Percentiles rank a stretch among this genome's conserved stretches.
These are phyloP conservation scores for Gracilinanus agilis DNA, from an alignment of 2,113 vertebrate genomes.

Conservation along the genomic window DNA sequence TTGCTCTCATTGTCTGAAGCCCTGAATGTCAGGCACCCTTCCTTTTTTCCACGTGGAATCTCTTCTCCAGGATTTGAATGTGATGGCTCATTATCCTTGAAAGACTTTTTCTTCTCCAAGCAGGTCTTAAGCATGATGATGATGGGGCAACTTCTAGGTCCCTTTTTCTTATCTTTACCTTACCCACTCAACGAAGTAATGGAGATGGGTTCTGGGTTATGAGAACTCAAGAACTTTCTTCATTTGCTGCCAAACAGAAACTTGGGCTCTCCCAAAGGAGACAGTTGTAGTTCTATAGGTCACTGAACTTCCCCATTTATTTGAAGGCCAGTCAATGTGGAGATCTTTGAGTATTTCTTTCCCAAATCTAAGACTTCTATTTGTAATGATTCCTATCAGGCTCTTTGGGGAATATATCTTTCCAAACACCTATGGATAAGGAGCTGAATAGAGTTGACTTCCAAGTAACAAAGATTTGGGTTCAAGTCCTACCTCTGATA, in stretches of 20 bases:
- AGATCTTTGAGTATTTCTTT: background rate
- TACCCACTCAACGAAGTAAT: background rate
- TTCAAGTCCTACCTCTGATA: background rate
- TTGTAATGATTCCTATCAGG: background rate
- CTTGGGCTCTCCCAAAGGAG: background rate
- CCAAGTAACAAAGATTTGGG: background rate
- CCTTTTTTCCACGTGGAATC: background rate
- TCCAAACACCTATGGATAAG: background rate
- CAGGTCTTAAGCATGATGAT: background rate
- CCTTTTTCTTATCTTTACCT: background rate
- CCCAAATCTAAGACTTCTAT: background rate
- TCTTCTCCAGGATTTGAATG: background rate
- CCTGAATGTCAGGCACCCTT: background rate
- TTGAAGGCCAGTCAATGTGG: background rate
- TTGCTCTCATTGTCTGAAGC: background rate
- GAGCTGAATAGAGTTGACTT: background rate
- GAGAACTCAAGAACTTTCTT: background rate
- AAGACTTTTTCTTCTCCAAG: background rate
- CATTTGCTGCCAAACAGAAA: background rate
- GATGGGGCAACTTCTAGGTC: background rate
- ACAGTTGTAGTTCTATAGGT: background rate
- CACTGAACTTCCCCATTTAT: background rate
- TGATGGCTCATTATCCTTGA: background rate
- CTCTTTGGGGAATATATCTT: background rate
- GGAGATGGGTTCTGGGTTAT: background rate